Evolutionary conservation across 1,140 invertebrate species (phyloP), one percentile per base, ranked within the genome.

Genomic region (Drusus annulatus): DNA sequence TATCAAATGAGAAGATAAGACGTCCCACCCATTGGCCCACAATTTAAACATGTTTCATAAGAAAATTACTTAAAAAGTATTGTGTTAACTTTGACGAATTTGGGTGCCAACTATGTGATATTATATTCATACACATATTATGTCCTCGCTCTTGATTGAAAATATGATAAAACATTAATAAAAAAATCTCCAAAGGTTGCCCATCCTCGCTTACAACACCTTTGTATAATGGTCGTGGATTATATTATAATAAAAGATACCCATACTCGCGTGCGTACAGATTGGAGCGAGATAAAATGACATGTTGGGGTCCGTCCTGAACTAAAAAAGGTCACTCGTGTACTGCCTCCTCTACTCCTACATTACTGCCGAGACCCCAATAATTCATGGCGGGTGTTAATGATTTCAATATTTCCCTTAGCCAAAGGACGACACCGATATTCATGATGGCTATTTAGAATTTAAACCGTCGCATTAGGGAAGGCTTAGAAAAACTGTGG

Each of bases 231-330:
- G 78, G 76, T 71, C 77, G 58, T 60, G 81, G 78, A 79, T 82
- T 79, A 82, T 82, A 82, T 82, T 82, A 82, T 82, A 82, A 82
- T 82, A 82, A 82, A 82, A 71, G 73, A 79, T 80, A 77, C 81
- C 81, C 65, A 78, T 81, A 81, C 77, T 81, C 73, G 77, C 76
- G 76, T 80, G 81, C 81, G 78, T 82, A 82, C 60, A 82, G 81
- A 82, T 82, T 76, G 71, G 74, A 81, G 56, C 51, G 63, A 76
- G 81, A 82, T 82, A 82, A 82, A 79, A 80, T 76, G 71, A 79
- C 77, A 76, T 76, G 80, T 77, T 74, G 63, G 73, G 65, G 77
- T 76, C 77, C 71, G 68, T 80, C 81, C 54, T 82, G 78, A 77
- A 79, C 79, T 79, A 81, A 82, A 82, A 81, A 80, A 76, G 58